Conservation (phyloP, 2,888 invertebrate species). For the Galerucella calmariensis region DNA sequence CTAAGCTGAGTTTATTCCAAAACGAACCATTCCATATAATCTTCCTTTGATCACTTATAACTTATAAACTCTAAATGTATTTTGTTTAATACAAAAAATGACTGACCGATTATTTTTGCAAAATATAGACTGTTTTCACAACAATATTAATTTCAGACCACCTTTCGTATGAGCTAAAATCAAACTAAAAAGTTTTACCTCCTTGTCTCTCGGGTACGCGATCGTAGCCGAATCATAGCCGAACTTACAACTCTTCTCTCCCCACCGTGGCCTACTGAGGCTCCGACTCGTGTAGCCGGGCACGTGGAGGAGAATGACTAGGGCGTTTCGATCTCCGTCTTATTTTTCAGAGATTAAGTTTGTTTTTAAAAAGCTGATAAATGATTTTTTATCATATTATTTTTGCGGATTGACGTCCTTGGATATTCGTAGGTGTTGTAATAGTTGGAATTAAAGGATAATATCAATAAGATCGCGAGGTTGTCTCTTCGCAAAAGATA, state of each 20-base stretch:
- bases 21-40: background rate
- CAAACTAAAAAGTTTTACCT: conserved; percentile 64
- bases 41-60: background rate
- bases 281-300: conserved; percentile 57
- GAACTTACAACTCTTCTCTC: conserved; percentile 45
- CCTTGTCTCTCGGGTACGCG: conserved; percentile 56
- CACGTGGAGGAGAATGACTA: conserved; percentile 64
- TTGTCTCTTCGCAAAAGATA: conserved; percentile 31
- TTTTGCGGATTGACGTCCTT: conserved; percentile 14
- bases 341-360: conserved; percentile 36
- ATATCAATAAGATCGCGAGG: conserved; percentile 9
- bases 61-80: background rate
- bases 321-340: conserved; percentile 52
- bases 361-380: conserved; percentile 15
- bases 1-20: conserved; percentile 18
- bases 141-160: conserved; percentile 51
- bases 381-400: conserved; percentile 11
- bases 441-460: background rate
- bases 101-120: background rate
- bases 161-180: conserved; percentile 59
- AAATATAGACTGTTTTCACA: conserved; percentile 11
- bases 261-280: conserved; percentile 51
- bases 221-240: conserved; percentile 50
- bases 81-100: conserved; percentile 14
- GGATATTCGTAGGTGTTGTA: conserved; percentile 7